Percentiles rank a stretch among this genome's conserved stretches.
Conservation (phyloP, 2,113 vertebrate species). For the Choloepus hoffmanni region DNA sequence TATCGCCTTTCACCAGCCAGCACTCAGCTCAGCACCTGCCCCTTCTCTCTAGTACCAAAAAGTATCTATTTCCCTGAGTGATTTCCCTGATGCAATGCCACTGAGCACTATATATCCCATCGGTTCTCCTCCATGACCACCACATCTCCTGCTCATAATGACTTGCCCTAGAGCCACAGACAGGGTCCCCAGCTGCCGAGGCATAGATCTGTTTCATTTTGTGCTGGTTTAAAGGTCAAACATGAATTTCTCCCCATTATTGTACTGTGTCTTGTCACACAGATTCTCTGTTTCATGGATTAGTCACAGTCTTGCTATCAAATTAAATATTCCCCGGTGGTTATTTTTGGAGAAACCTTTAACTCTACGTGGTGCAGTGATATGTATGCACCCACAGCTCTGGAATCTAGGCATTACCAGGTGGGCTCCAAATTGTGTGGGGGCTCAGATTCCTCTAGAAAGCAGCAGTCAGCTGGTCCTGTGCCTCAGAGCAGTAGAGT, state of each 20-base stretch:
- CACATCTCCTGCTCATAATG: neutral
- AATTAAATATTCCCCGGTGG: conserved; percentile 61
- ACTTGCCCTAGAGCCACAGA: neutral
- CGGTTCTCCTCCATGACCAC: neutral
- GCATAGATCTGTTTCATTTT: conserved; percentile 26
- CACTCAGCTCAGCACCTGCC: neutral
- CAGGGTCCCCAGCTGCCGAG: neutral
- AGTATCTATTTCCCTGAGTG: conserved; percentile 49
- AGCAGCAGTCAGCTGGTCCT: neutral
- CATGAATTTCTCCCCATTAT: conserved; percentile 62
- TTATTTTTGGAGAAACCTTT: conserved; percentile 79
- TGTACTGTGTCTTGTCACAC: conserved; percentile 67
- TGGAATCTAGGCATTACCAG: conserved; percentile 36
- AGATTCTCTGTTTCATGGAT: conserved; percentile 64
- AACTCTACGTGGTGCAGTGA: conserved; percentile 12
- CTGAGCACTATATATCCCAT: neutral
- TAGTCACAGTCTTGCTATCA: conserved; percentile 65
- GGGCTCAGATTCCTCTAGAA: conserved; percentile 50
- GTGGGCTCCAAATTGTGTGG: conserved; percentile 50
- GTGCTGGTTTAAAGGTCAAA: conserved; percentile 72
- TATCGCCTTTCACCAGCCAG: conserved; percentile 24
- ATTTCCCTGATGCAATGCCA: neutral
- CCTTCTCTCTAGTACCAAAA: conserved; percentile 61
- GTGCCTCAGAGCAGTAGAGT: neutral
- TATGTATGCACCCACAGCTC: conserved; percentile 54